Evolutionary conservation across 2,113 vertebrate genomes (phyloP).

Genomic region (Donacobius atricapilla): DNA sequence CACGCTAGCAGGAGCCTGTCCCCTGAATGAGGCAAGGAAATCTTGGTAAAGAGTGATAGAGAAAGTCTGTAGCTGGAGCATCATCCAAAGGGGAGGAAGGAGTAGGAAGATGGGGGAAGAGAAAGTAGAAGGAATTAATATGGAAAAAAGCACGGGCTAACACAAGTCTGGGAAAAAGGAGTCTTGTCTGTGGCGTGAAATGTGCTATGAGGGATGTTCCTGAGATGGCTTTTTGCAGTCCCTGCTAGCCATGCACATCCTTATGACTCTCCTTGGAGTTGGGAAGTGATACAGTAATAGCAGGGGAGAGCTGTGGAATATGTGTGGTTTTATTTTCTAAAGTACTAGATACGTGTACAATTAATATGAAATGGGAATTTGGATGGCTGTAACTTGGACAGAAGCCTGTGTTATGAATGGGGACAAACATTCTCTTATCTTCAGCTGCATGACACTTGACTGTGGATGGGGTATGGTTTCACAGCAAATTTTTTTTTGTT

Average conservation of each 20-base stretch:
- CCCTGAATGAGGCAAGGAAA: background rate
- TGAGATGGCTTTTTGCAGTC: background rate
- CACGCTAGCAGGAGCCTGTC: background rate
- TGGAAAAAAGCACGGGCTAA: background rate
- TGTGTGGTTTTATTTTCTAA: background rate
- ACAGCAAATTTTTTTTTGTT: background rate
- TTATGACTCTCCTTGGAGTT: background rate
- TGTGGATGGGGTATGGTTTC: background rate
- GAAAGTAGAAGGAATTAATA: background rate
- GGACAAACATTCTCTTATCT: background rate
- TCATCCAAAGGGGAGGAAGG: too few relatives aligned
- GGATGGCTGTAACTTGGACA: background rate
- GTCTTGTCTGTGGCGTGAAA: background rate
- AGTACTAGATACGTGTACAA: background rate
- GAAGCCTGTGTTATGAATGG: background rate
- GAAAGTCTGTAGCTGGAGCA: background rate
- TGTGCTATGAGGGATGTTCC: background rate
- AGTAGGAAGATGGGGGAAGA: rapidly evolving
- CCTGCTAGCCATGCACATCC: background rate
- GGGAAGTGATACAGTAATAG: background rate
- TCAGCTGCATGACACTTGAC: background rate
- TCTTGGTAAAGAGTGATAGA: too few relatives aligned
- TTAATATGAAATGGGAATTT: background rate
- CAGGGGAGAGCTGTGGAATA: background rate
- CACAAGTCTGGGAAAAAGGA: background rate